phyloP scores from a whole-genome alignment of 1,140 invertebrate genomes.

The Heliconius melpomene region DNA sequence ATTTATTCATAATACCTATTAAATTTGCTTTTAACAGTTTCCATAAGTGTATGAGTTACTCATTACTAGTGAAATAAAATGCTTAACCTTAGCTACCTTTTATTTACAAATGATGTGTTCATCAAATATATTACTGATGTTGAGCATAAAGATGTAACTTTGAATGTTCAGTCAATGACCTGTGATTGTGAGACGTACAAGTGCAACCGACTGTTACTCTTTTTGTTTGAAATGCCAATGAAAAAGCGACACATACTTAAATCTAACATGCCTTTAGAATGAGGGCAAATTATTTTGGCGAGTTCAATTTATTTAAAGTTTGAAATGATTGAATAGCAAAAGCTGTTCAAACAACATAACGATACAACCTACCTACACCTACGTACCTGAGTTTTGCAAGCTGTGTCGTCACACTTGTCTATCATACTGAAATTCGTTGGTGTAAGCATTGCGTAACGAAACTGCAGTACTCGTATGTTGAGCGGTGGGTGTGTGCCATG shows the following conservation, averaged over 20 bases:
- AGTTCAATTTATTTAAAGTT: not conserved
- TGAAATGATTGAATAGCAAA: constrained; percentile 2
- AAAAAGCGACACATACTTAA: not conserved
- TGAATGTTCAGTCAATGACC: constrained; percentile 7
- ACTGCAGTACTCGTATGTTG: constrained; percentile 18
- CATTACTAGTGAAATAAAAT: not conserved
- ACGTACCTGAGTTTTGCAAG: constrained; percentile 30
- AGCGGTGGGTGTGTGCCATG: constrained; percentile 24
- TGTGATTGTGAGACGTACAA: not conserved
- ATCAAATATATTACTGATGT: not conserved
- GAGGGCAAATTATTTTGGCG: not conserved
- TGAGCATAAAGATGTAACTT: constrained; percentile 3
- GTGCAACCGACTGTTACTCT: not conserved
- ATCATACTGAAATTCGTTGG: constrained; percentile 40
- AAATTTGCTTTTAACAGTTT: no score
- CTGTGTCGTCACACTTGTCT: constrained; percentile 36
- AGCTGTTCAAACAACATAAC: constrained; percentile 19
- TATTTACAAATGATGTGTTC: not conserved
- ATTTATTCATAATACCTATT: no score
- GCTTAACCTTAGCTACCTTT: not conserved
- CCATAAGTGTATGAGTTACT: no score
- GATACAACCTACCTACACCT: not conserved
- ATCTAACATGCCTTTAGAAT: not conserved
- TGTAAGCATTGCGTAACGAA: constrained; percentile 28
- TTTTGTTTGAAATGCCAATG: constrained; percentile 5